A percentile compares a stretch with the other conserved stretches of the same genome.
These are phyloP conservation scores for Plectropomus leopardus DNA, from an alignment of 2,113 vertebrate species.

Conservation along the genomic window DNA sequence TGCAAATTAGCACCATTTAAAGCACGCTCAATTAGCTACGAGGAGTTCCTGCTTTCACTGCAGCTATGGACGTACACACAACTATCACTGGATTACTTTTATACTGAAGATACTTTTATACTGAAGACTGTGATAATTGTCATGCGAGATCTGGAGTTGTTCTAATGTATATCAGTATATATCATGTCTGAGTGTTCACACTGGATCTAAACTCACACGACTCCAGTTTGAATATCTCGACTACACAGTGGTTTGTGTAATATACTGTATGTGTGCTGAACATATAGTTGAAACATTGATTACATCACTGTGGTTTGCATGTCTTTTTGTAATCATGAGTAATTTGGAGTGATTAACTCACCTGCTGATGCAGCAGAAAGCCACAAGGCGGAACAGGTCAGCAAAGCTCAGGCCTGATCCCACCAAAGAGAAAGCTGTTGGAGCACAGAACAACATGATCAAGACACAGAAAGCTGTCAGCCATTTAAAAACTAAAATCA, in stretches of 20 bases:
- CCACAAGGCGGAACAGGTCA: conserved; percentile 95
- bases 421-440: conserved; percentile 93
- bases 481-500: background rate
- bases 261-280: background rate
- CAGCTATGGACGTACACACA: background rate
- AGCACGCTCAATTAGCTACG: background rate
- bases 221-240: background rate
- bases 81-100: background rate
- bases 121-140: background rate
- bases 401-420: conserved; percentile 96
- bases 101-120: background rate
- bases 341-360: conserved; percentile 73
- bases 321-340: background rate
- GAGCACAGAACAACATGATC: conserved; percentile 46
- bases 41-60: background rate
- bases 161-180: too few species aligned
- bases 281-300: background rate
- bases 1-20: background rate
- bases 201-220: too few species aligned
- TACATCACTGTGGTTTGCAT: background rate
- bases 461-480: background rate
- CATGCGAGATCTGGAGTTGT: background rate
- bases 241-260: background rate
- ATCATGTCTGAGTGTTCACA: too few species aligned
- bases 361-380: conserved; percentile 99